Conservation (phyloP, 2,113 vertebrate genomes). For the Crocuta crocuta region DNA sequence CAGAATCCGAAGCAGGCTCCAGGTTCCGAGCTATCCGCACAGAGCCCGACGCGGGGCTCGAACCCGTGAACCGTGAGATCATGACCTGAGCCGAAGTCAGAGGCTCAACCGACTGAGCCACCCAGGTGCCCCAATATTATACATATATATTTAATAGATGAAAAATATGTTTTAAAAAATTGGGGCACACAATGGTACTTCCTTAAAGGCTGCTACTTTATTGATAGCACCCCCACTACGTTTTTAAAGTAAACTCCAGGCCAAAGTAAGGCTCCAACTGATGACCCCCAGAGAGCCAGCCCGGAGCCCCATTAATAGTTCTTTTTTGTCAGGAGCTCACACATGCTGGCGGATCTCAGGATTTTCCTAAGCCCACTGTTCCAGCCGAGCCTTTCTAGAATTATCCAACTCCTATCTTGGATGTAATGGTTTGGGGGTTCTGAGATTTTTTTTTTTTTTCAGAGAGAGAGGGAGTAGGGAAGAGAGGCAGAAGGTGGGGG, state of each 20-base stretch:
- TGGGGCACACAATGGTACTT: neutral
- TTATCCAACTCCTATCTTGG: neutral
- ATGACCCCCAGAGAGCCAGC: neutral
- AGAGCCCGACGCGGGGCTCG: too few species aligned
- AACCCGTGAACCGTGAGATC: too few species aligned
- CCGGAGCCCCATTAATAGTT: neutral
- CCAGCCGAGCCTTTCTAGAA: neutral
- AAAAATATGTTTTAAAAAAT: neutral
- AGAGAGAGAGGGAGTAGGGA: too few species aligned
- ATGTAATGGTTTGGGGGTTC: neutral
- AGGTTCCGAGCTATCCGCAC: too few species aligned
- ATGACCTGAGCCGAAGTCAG: too few species aligned
- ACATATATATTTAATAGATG: neutral
- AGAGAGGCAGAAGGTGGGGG: too few species aligned
- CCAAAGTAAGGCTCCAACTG: neutral
- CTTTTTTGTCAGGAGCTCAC: neutral
- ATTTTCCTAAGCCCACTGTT: neutral
- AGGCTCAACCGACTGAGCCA: too few species aligned
- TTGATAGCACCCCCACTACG: neutral
- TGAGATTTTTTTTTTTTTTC: too few species aligned
- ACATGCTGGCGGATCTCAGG: neutral
- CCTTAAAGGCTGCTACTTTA: neutral
- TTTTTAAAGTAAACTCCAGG: neutral
- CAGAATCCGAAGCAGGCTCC: too few species aligned
- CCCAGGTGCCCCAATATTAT: too few species aligned